These are phyloP conservation scores for Mesaphorura yosii DNA, from an alignment of 1,140 invertebrate species.

Conservation along the genomic window DNA sequence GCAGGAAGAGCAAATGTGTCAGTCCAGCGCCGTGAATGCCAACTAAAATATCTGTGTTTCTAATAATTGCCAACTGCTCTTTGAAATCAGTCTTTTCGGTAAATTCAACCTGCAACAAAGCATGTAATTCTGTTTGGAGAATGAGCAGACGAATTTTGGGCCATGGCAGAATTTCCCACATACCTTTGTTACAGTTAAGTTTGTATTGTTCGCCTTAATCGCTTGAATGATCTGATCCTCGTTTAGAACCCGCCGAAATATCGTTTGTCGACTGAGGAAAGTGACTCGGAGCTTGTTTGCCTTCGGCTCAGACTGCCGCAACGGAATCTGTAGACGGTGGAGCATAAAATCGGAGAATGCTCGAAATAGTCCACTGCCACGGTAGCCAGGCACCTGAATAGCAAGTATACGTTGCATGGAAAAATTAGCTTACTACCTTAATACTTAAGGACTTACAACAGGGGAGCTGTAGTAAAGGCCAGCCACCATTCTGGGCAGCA, in stretches of 20 bases:
- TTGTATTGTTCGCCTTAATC: slow-evolving; percentile 47
- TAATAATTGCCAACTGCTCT: slow-evolving; percentile 63
- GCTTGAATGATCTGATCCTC: slow-evolving; percentile 63
- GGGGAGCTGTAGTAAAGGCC: slow-evolving; percentile 97
- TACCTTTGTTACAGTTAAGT: slow-evolving; percentile 55
- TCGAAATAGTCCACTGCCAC: slow-evolving; percentile 81
- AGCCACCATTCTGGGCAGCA: slow-evolving; percentile 93
- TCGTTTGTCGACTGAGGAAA: slow-evolving; percentile 62
- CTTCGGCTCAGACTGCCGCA: slow-evolving; percentile 42
- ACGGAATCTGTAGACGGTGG: slow-evolving; percentile 64
- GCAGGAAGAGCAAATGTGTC: slow-evolving; percentile 87
- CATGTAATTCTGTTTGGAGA: too few species aligned
- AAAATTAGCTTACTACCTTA: too few species aligned
- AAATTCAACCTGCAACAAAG: slow-evolving; percentile 41
- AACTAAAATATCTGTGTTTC: slow-evolving; percentile 86
- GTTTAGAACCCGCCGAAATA: slow-evolving; percentile 75
- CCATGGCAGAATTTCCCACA: too few species aligned
- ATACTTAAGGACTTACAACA: too few species aligned
- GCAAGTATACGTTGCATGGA: too few species aligned
- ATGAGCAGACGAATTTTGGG: too few species aligned
- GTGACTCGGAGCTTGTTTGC: slow-evolving; percentile 65
- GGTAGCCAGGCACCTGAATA: slow-evolving; percentile 90
- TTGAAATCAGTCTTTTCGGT: slow-evolving; percentile 50
- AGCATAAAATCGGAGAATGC: slow-evolving; percentile 84
- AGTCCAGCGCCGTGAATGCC: slow-evolving; percentile 95